Evolutionary conservation across 2,113 vertebrate genomes (phyloP).

Genomic region (Corynorhinus townsendii): DNA sequence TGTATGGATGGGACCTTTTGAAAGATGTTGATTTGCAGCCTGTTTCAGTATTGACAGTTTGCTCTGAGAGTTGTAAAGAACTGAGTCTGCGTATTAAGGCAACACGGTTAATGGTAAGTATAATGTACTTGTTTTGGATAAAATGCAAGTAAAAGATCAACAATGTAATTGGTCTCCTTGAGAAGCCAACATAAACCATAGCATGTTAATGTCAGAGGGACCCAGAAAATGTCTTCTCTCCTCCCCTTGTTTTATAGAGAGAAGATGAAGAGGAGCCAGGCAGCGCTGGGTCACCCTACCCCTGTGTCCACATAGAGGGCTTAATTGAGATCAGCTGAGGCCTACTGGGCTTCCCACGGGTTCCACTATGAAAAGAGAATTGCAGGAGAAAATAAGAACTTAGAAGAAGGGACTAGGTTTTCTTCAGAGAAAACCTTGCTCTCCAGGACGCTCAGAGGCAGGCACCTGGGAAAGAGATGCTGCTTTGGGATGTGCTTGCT

Average conservation of each 20-base stretch:
- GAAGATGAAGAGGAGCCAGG: background rate
- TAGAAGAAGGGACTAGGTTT: background rate
- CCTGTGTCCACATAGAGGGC: background rate
- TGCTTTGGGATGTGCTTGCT: background rate
- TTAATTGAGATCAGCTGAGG: conserved; percentile 42
- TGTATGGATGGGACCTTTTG: background rate
- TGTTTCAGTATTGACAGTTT: background rate
- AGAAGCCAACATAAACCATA: background rate
- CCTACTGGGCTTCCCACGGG: background rate
- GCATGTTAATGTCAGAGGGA: background rate
- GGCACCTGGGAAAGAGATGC: background rate
- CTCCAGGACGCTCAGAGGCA: background rate
- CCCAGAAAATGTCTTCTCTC: background rate
- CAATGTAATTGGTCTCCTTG: background rate
- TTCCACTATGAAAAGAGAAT: conserved; percentile 16
- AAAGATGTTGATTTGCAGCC: background rate
- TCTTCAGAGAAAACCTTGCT: conserved; percentile 11
- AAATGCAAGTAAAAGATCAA: background rate
- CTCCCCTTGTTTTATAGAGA: background rate
- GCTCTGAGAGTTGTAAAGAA: background rate
- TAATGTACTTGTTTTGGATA: background rate
- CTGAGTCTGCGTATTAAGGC: background rate
- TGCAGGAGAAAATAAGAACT: conserved; percentile 25
- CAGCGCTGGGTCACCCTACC: background rate
- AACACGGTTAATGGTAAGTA: background rate